These are phyloP conservation scores for Cerastis leucographa DNA, from an alignment of 2,888 invertebrate species.

Conservation along the genomic window DNA sequence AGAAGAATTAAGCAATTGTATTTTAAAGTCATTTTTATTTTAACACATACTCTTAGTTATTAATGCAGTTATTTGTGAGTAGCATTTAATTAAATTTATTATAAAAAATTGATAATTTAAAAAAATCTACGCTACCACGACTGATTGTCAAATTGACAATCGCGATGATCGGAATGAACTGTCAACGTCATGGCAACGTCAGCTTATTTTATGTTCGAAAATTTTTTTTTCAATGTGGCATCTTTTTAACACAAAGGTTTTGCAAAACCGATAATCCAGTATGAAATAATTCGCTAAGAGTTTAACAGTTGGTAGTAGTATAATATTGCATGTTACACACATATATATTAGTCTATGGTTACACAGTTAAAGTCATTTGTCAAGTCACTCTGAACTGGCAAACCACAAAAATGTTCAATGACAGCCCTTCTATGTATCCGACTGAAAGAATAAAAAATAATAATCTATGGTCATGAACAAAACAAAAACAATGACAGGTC, in stretches of 20 bases:
- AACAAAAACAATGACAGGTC: too few species aligned
- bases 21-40: slow-evolving; percentile 76
- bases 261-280: not conserved
- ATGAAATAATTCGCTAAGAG: not conserved
- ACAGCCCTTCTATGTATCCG: too few species aligned
- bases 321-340: not conserved
- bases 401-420: not conserved
- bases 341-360: too few species aligned
- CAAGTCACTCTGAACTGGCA: not conserved
- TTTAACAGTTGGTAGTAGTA: not conserved
- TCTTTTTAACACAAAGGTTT: not conserved
- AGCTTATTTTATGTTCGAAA: slow-evolving; percentile 59
- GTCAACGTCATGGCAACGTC: slow-evolving; percentile 77
- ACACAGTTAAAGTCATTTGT: not conserved
- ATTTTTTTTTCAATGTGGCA: slow-evolving; percentile 10
- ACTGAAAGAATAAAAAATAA: too few species aligned
- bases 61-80: slow-evolving; percentile 71
- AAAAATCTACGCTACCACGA: slow-evolving; percentile 52
- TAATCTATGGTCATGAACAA: too few species aligned
- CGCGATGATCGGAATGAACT: slow-evolving; percentile 47
- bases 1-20: slow-evolving; percentile 73
- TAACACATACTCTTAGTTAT: slow-evolving; percentile 79
- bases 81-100: slow-evolving; percentile 51
- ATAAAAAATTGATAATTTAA: slow-evolving; percentile 26
- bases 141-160: slow-evolving; percentile 66